Percentiles rank a stretch among this genome's conserved stretches.
phyloP scores from a whole-genome alignment of 2,797 vertebrate genomes.

The Sebastolobus alascanus region DNA sequence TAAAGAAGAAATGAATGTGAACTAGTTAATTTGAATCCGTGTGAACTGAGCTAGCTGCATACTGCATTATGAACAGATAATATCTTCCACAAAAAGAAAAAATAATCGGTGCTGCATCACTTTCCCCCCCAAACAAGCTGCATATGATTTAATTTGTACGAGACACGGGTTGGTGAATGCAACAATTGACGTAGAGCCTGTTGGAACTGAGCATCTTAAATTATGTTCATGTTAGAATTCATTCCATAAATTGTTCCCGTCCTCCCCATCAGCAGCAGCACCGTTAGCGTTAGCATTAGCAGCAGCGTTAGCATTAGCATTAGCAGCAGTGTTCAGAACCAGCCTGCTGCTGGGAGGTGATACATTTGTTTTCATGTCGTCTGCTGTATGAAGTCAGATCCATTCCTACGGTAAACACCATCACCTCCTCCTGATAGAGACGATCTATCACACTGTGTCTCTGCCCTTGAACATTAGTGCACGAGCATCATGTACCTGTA shows the following conservation, averaged over 20 bases:
- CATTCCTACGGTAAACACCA: conserved; percentile 32
- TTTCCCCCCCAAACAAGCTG: neutral
- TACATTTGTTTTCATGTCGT: conserved; percentile 24
- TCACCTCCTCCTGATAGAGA: conserved; percentile 15
- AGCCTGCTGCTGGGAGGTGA: conserved; percentile 15
- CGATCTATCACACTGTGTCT: conserved; percentile 31
- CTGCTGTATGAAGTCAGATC: conserved; percentile 28
- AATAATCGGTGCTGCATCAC: neutral
- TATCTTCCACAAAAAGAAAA: neutral
- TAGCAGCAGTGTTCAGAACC: conserved; percentile 9
- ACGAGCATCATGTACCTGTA: neutral
- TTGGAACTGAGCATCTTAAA: conserved; percentile 2
- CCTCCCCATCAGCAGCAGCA: neutral
- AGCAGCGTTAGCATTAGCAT: neutral
- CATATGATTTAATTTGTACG: neutral
- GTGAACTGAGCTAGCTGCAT: too few relatives aligned
- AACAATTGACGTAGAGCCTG: neutral
- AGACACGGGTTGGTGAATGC: neutral
- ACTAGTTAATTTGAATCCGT: too few relatives aligned
- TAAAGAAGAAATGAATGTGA: too few relatives aligned
- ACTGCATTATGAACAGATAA: neutral
- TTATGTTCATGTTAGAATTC: neutral
- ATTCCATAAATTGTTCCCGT: neutral
- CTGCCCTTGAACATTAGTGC: neutral
- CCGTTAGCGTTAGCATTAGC: neutral